Conservation (phyloP, 2,888 invertebrate genomes). For the Chloroclystis v-ata region DNA sequence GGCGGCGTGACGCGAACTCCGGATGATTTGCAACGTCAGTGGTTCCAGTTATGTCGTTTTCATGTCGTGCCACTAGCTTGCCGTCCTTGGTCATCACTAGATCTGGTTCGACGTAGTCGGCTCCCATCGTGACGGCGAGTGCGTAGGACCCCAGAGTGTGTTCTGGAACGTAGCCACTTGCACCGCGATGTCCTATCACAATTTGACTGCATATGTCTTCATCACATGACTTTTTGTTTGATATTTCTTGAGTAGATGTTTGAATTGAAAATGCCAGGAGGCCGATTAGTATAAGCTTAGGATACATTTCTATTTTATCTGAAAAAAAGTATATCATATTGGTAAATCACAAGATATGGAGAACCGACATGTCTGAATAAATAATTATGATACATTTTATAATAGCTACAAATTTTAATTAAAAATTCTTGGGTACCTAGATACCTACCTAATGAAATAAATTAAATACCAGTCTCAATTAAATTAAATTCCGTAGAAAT, state of each 20-base stretch:
- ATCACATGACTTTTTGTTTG: constrained; percentile 1
- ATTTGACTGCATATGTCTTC: constrained; percentile 29
- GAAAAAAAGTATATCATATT: no score
- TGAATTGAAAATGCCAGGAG: constrained; percentile 7
- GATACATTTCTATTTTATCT: no score
- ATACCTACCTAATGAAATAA: no score
- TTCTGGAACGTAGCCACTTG: constrained; percentile 48
- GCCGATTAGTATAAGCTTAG: neutral
- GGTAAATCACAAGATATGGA: no score
- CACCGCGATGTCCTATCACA: constrained; percentile 26
- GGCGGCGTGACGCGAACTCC: constrained; percentile 51
- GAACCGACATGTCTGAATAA: no score
- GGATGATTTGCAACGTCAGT: constrained; percentile 52
- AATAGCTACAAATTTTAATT: no score
- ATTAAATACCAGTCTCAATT: no score
- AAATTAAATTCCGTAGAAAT: no score
- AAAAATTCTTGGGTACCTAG: no score
- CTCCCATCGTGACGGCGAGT: constrained; percentile 62
- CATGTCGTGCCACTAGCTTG: constrained; percentile 58
- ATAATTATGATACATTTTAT: no score
- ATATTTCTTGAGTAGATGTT: neutral
- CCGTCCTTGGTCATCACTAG: constrained; percentile 65
- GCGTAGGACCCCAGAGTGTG: constrained; percentile 68
- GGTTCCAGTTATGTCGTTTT: constrained; percentile 57
- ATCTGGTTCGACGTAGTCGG: constrained; percentile 68